Evolutionary conservation across 1,140 invertebrate genomes (phyloP).

Genomic region (Dreissena polymorpha): DNA sequence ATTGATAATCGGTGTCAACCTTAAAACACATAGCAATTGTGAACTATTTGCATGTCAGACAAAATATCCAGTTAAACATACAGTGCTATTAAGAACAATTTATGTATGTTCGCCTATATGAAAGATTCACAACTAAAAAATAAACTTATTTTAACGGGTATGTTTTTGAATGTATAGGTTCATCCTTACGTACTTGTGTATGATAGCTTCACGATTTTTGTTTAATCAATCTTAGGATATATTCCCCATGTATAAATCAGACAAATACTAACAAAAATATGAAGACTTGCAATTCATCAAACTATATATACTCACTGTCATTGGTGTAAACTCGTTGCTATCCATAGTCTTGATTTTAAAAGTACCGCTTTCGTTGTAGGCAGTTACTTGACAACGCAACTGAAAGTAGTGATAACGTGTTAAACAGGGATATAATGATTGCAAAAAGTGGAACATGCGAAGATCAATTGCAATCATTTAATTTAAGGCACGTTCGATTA

Average conservation of each 20-base stretch:
- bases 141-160: not conserved
- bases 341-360: constrained; percentile 1
- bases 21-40: not conserved
- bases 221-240: no score
- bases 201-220: no score
- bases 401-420: not conserved
- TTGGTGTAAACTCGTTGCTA: not conserved
- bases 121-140: not conserved
- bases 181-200: no score
- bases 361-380: constrained; percentile 10
- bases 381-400: constrained; percentile 10
- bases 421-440: not conserved
- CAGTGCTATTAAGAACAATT: not conserved
- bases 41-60: not conserved
- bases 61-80: not conserved
- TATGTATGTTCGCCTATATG: not conserved
- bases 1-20: not conserved
- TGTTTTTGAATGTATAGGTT: not conserved
- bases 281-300: no score
- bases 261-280: no score
- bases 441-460: not conserved
- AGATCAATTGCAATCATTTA: not conserved
- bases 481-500: not conserved
- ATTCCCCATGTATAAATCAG: no score
- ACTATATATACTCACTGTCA: constrained; percentile 5